Conservation (phyloP, 2,888 invertebrate species). For the Drosophila trichaetosa region DNA sequence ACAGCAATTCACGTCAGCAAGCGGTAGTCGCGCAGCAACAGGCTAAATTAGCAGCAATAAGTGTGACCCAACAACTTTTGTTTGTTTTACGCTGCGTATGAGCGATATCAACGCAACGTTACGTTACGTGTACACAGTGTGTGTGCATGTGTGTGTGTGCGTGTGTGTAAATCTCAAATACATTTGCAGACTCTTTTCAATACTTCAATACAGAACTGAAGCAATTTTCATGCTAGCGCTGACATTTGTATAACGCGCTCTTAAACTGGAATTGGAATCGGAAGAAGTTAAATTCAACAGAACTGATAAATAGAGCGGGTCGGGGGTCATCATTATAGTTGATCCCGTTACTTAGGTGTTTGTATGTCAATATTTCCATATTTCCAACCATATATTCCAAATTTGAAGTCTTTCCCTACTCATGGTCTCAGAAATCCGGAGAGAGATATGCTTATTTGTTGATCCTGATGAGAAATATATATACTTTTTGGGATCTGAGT, state of each 20-base stretch:
- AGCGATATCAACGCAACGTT: constrained; percentile 11
- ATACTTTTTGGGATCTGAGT: no score
- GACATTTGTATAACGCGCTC: not conserved
- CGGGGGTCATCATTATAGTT: not conserved
- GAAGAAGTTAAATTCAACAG: no score
- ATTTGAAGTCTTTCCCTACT: not conserved
- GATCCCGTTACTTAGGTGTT: not conserved
- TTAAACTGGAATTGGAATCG: not conserved
- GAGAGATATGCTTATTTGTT: not conserved
- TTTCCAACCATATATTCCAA: not conserved
- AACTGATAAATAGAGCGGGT: not conserved
- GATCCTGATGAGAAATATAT: not conserved
- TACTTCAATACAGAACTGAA: not conserved
- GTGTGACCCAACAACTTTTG: constrained; percentile 12
- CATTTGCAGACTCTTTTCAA: not conserved
- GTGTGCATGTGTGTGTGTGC: no score
- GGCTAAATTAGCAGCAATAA: constrained; percentile 25
- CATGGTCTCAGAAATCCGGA: no score
- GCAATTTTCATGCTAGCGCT: not conserved
- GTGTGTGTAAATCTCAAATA: not conserved
- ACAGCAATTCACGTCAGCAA: constrained; percentile 5
- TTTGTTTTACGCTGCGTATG: constrained; percentile 35
- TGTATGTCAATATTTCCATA: not conserved
- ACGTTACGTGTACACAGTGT: constrained; percentile 15
- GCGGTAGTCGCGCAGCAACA: constrained; percentile 13